phyloP scores from a whole-genome alignment of 2,888 invertebrate species.

The Eupeodes luniger region DNA sequence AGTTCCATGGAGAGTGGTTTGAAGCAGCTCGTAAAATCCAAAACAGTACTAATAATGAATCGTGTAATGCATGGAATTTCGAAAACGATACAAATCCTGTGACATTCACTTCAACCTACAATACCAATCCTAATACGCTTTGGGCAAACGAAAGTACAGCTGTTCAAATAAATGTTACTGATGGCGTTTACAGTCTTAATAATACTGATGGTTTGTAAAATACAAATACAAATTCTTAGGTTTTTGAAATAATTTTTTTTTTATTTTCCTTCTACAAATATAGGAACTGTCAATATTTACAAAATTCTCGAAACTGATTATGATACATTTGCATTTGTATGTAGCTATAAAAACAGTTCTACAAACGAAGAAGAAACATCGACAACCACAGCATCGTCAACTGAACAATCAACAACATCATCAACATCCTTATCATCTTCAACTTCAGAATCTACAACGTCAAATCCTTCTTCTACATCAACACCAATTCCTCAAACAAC shows the following conservation, averaged over 20 bases:
- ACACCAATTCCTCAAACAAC: too few species aligned
- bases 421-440: neutral
- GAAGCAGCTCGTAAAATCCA: slow-evolving; percentile 65
- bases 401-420: slow-evolving; percentile 3
- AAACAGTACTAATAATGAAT: neutral
- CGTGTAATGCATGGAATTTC: slow-evolving; percentile 1
- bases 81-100: slow-evolving; percentile 4
- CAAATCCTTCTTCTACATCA: too few species aligned
- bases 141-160: slow-evolving; percentile 77
- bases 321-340: slow-evolving; percentile 77
- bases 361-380: neutral
- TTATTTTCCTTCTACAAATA: neutral
- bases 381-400: neutral
- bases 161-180: neutral
- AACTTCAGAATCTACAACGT: too few species aligned
- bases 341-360: slow-evolving; percentile 78
- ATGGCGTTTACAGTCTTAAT: slow-evolving; percentile 13
- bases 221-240: too few species aligned
- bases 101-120: slow-evolving; percentile 74
- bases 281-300: slow-evolving; percentile 60
- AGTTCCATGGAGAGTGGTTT: slow-evolving; percentile 72
- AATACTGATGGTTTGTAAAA: neutral
- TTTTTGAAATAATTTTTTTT: neutral
- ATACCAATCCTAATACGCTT: slow-evolving; percentile 73
- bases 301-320: slow-evolving; percentile 80